phyloP scores from a whole-genome alignment of 1,140 invertebrate genomes.

The Grapholita molesta region DNA sequence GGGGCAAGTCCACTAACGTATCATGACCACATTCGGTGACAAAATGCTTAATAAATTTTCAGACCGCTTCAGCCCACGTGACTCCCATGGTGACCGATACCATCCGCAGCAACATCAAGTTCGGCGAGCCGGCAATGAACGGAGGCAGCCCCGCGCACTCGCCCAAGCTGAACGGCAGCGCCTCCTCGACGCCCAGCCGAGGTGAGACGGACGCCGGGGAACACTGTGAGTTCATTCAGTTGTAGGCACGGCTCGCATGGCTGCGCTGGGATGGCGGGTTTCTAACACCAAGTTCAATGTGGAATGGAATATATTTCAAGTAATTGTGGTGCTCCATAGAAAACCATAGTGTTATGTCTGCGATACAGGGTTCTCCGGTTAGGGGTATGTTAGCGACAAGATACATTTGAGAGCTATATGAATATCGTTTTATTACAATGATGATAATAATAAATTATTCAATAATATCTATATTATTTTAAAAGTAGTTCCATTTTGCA shows the following conservation, averaged over 20 bases:
- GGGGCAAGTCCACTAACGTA: no score
- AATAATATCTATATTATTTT: no score
- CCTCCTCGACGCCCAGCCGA: conserved; percentile 66
- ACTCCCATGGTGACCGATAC: conserved; percentile 68
- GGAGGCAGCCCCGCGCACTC: conserved; percentile 49
- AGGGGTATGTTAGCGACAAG: no score
- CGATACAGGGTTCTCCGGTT: no score
- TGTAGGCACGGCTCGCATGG: conserved; percentile 65
- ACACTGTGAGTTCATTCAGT: conserved; percentile 66
- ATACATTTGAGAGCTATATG: no score
- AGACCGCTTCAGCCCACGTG: conserved; percentile 44
- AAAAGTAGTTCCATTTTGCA: no score
- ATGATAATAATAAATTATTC: no score
- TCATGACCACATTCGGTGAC: neutral
- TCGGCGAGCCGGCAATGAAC: conserved; percentile 59
- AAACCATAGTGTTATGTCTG: no score
- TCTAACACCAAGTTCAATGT: conserved; percentile 20
- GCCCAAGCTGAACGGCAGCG: conserved; percentile 61
- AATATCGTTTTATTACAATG: no score
- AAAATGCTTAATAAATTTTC: conserved; percentile 29
- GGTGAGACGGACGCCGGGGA: conserved; percentile 64
- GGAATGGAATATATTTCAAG: conserved; percentile 25
- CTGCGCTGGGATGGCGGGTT: conserved; percentile 28
- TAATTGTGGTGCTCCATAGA: no score
- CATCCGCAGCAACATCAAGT: conserved; percentile 71